Evolutionary conservation across 2,113 vertebrate species (phyloP).

Genomic region (Rhagologus leucostigma): DNA sequence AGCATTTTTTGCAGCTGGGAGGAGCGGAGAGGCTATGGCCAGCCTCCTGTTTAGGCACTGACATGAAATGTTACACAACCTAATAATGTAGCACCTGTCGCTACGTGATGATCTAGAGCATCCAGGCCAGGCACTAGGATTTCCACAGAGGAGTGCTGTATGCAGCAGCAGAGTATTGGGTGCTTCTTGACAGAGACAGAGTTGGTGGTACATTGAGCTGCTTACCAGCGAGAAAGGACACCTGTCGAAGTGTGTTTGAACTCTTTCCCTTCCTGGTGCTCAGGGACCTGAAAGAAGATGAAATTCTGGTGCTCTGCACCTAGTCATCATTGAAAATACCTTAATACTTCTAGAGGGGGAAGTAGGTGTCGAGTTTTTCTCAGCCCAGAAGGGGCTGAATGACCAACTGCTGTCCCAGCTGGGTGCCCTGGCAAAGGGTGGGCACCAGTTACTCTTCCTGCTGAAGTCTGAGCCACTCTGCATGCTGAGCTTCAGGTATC

Average conservation of each 20-base stretch:
- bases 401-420: rapidly evolving
- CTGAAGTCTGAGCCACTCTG: not conserved
- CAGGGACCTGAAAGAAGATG: not conserved
- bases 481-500: not conserved
- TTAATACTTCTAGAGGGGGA: not conserved
- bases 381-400: not conserved
- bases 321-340: not conserved
- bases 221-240: not conserved
- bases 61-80: rapidly evolving
- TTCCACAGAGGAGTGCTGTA: not conserved
- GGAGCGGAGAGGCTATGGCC: not conserved
- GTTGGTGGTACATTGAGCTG: not conserved
- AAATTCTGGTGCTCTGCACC: not conserved
- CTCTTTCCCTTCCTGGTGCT: not conserved
- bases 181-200: not conserved
- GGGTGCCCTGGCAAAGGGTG: not conserved
- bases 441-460: not conserved
- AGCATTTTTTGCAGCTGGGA: not conserved
- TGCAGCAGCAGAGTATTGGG: not conserved
- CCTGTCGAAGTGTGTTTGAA: not conserved
- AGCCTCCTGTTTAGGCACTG: not conserved
- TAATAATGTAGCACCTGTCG: not conserved
- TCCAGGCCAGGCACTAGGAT: not conserved
- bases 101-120: not conserved
- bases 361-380: not conserved